Evolutionary conservation across 1,140 invertebrate species (phyloP).

Genomic region (Gyrodactylus salaris): DNA sequence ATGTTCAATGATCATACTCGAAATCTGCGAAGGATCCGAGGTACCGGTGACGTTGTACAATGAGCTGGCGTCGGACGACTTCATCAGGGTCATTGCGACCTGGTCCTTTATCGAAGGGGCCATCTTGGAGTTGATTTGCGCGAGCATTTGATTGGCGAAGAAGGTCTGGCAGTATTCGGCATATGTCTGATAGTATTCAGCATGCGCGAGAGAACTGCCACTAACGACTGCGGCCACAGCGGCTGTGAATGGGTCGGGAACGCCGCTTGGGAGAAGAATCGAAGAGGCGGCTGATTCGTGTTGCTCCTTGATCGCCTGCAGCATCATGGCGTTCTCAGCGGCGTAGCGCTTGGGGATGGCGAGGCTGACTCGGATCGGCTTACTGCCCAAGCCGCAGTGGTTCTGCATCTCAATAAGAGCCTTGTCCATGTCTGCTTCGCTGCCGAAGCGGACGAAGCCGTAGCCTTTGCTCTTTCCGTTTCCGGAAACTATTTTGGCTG

Average conservation of each 20-base stretch:
- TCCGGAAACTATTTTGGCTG: slow-evolving; percentile 49
- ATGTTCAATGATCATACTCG: neutral
- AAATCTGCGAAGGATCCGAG: neutral
- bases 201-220: neutral
- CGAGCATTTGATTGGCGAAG: neutral
- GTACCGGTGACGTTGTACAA: neutral
- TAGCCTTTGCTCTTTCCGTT: slow-evolving; percentile 67
- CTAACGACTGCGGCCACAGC: neutral
- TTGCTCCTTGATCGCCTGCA: neutral
- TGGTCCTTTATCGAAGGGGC: neutral
- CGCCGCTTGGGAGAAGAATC: neutral
- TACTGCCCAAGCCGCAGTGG: slow-evolving; percentile 27
- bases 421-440: slow-evolving; percentile 65
- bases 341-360: slow-evolving; percentile 42
- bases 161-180: neutral
- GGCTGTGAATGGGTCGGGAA: neutral
- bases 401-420: slow-evolving; percentile 35
- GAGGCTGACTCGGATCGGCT: slow-evolving; percentile 53
- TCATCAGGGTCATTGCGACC: neutral
- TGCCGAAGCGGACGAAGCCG: slow-evolving; percentile 71
- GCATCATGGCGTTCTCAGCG: neutral
- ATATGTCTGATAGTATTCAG: neutral
- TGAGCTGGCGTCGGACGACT: neutral
- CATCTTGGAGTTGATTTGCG: neutral
- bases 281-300: neutral